Evolutionary conservation across 2,888 invertebrate species (phyloP).

Genomic region (Agriopis aurantiaria): DNA sequence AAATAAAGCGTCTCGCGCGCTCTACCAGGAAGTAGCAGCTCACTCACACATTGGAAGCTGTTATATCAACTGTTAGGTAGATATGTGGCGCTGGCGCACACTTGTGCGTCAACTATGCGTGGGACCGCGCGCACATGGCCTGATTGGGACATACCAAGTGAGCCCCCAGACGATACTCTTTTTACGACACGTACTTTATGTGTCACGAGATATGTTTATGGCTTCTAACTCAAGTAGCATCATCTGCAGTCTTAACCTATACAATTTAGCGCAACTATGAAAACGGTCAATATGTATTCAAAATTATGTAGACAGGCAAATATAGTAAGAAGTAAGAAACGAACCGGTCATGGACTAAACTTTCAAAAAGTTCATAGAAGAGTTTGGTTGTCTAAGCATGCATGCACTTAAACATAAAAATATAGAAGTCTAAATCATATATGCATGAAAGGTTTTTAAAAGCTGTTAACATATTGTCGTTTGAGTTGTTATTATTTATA

Average conservation of each 20-base stretch:
- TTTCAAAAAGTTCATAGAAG: too few species aligned
- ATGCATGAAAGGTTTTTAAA: too few species aligned
- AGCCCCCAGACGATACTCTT: conserved; percentile 83
- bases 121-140: conserved; percentile 86
- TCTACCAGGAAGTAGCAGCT: conserved; percentile 85
- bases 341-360: too few species aligned
- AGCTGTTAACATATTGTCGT: too few species aligned
- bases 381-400: too few species aligned
- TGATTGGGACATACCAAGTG: conserved; percentile 82
- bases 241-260: conserved; percentile 16
- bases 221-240: conserved; percentile 38
- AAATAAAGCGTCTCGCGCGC: conserved; percentile 83
- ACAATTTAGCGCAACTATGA: conserved; percentile 11
- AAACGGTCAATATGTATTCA: background rate
- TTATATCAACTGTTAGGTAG: conserved; percentile 65
- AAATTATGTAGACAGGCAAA: background rate
- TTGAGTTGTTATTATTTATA: too few species aligned
- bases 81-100: conserved; percentile 81
- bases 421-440: too few species aligned
- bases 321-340: background rate
- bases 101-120: conserved; percentile 80
- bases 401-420: too few species aligned
- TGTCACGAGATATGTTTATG: conserved; percentile 63
- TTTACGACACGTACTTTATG: conserved; percentile 76
- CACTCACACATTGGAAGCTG: conserved; percentile 70